A percentile compares a stretch with the other conserved stretches of the same genome.
Conservation (phyloP, 2,888 invertebrate genomes). For the Bombylius discolor region DNA sequence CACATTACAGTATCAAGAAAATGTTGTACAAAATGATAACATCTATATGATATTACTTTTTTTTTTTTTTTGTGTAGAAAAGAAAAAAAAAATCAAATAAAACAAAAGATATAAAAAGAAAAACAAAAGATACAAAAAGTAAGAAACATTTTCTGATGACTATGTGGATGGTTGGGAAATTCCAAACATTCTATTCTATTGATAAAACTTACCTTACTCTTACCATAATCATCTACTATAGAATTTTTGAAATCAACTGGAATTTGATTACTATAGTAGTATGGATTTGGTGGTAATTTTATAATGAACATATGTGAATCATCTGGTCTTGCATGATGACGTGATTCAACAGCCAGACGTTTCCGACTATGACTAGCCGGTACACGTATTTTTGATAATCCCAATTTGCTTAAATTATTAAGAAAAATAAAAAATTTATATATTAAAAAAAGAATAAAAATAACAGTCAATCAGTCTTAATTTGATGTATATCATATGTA, state of each 20-base stretch:
- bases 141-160: too few species aligned
- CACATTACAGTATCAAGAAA: too few species aligned
- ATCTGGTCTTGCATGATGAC: conserved; percentile 53
- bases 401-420: conserved; percentile 45
- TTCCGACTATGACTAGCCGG: conserved; percentile 70
- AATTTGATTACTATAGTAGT: conserved; percentile 60
- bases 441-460: not conserved
- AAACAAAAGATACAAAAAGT: too few species aligned
- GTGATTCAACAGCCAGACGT: conserved; percentile 61
- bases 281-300: conserved; percentile 71
- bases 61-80: too few species aligned
- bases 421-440: conserved; percentile 37
- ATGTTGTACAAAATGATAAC: too few species aligned
- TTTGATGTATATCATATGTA: too few species aligned
- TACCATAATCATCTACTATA: conserved; percentile 33
- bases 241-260: conserved; percentile 40
- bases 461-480: too few species aligned
- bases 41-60: too few species aligned
- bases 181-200: too few species aligned
- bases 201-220: conserved; percentile 24
- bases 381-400: conserved; percentile 56
- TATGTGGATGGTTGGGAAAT: too few species aligned
- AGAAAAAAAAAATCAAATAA: too few species aligned
- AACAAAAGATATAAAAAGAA: too few species aligned
- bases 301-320: conserved; percentile 81